These are phyloP conservation scores for Archaeoteleia sp. DNA, from an alignment of 2,888 invertebrate genomes.

Conservation along the genomic window DNA sequence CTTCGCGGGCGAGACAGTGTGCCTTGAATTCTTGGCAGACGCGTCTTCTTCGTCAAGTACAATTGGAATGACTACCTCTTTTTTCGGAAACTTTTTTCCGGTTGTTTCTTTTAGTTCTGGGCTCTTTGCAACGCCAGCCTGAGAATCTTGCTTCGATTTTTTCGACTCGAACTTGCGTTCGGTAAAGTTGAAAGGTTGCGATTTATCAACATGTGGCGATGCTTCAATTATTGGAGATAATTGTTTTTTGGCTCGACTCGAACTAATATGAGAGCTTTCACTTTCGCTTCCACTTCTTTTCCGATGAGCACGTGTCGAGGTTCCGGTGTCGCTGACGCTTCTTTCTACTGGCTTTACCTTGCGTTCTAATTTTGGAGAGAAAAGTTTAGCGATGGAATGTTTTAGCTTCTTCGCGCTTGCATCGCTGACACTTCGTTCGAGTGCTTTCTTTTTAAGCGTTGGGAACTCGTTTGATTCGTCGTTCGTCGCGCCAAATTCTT, in stretches of 20 bases:
- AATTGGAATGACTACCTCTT: constrained; percentile 45
- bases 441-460: constrained; percentile 75
- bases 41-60: constrained; percentile 36
- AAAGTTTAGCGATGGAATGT: constrained; percentile 64
- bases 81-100: constrained; percentile 32
- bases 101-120: constrained; percentile 12
- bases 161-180: constrained; percentile 55
- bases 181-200: constrained; percentile 65
- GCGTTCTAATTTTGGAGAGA: constrained; percentile 67
- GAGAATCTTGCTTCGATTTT: constrained; percentile 58
- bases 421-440: constrained; percentile 76
- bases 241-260: constrained; percentile 80
- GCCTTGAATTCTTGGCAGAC: constrained; percentile 15
- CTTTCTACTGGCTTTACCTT: constrained; percentile 62
- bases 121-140: too few relatives aligned
- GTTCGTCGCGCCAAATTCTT: constrained; percentile 75
- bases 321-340: constrained; percentile 78
- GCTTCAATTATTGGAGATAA: constrained; percentile 88
- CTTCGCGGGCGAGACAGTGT: constrained; percentile 48
- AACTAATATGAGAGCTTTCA: constrained; percentile 76
- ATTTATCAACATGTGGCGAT: constrained; percentile 78
- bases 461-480: constrained; percentile 72
- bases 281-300: constrained; percentile 80
- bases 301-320: constrained; percentile 75
- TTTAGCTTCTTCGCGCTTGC: constrained; percentile 65